Percentiles rank a stretch among this genome's conserved stretches.
phyloP scores from a whole-genome alignment of 2,888 invertebrate genomes.

The Caenorhabditis imperialis region DNA sequence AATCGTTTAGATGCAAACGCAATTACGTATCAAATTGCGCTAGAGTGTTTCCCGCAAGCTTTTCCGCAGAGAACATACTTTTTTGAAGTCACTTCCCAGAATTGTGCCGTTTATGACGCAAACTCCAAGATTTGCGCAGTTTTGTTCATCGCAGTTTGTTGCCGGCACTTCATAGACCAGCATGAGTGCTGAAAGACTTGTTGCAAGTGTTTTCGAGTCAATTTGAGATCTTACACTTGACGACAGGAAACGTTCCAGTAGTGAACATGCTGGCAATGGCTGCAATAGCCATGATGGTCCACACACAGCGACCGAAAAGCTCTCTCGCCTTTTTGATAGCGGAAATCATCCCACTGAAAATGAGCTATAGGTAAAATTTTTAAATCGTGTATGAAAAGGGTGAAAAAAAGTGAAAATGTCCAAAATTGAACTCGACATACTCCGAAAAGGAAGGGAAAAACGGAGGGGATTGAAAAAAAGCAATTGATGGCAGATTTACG shows the following conservation, averaged over 20 bases:
- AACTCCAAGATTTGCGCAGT: not conserved
- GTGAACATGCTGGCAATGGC: not conserved
- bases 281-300: conserved; percentile 4
- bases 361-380: no score
- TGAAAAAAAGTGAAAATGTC: conserved; percentile 22
- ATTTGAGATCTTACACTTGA: conserved; percentile 7
- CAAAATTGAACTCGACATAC: conserved; percentile 26
- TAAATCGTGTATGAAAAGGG: no score
- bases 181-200: conserved; percentile 1
- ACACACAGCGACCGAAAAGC: not conserved
- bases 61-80: no score
- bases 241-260: conserved; percentile 17
- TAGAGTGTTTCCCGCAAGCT: no score
- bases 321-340: no score
- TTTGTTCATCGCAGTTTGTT: not conserved
- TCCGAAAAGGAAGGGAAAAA: not conserved
- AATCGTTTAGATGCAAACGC: not conserved
- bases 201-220: no score
- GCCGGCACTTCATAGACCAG: not conserved
- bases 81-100: not conserved
- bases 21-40: no score
- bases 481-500: conserved; percentile 53
- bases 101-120: conserved; percentile 6
- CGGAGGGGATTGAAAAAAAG: conserved; percentile 39
- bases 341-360: no score